Evolutionary conservation across 2,797 vertebrate genomes (phyloP).

Genomic region (Columba guinea): DNA sequence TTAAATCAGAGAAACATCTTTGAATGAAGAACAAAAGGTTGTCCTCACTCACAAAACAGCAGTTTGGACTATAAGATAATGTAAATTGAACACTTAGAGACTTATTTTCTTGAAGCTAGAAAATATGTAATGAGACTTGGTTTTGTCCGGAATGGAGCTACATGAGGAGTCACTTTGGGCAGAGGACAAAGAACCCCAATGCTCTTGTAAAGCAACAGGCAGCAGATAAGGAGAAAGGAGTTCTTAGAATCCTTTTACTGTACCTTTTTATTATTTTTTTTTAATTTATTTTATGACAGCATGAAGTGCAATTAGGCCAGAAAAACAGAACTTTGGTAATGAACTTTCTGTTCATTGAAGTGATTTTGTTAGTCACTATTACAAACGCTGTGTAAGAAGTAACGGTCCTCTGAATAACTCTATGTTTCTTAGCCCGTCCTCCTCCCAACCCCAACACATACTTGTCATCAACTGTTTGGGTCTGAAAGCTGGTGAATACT

Average conservation of each 20-base stretch:
- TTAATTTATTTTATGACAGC: neutral
- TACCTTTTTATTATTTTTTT: neutral
- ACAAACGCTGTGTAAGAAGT: neutral
- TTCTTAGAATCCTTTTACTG: neutral
- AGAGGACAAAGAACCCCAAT: neutral
- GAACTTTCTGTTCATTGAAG: neutral
- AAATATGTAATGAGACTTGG: neutral
- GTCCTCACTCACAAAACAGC: neutral
- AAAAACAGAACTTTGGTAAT: neutral
- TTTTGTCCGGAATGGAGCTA: neutral
- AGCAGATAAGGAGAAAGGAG: neutral
- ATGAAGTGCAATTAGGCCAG: neutral
- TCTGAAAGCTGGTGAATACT: neutral
- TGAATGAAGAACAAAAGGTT: neutral
- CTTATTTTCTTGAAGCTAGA: neutral
- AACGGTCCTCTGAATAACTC: neutral
- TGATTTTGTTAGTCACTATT: neutral
- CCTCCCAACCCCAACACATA: neutral
- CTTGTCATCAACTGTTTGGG: neutral
- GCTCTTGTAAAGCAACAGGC: neutral
- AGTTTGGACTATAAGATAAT: neutral
- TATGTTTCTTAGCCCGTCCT: neutral
- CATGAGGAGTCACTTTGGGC: neutral
- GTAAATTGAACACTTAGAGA: constrained; percentile 9
- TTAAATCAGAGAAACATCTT: constrained; percentile 25